Evolutionary conservation across 1,140 invertebrate genomes (phyloP).

Genomic region (Lepidurus couesii): DNA sequence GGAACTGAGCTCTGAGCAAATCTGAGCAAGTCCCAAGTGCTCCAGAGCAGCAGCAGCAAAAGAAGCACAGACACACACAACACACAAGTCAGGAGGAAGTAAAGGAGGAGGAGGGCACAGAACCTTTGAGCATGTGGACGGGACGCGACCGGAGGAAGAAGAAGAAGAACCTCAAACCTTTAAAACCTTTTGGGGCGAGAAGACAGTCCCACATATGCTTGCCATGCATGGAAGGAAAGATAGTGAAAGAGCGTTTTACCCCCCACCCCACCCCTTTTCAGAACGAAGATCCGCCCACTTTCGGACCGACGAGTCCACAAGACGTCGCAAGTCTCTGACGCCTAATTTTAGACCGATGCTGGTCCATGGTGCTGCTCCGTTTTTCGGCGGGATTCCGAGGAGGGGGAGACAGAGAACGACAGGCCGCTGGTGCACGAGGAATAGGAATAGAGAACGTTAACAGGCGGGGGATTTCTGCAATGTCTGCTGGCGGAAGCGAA

Average conservation of each 20-base stretch:
- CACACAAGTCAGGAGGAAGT: background rate
- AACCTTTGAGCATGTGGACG: too few species aligned
- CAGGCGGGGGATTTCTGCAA: background rate
- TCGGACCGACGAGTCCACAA: background rate
- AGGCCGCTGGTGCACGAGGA: too few species aligned
- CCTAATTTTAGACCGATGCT: slow-evolving; percentile 7
- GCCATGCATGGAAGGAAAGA: background rate
- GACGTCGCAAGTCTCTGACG: background rate
- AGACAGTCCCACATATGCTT: background rate
- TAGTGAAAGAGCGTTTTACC: background rate
- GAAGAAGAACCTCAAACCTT: too few species aligned
- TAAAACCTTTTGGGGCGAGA: background rate
- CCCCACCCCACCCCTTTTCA: background rate
- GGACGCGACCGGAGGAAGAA: too few species aligned
- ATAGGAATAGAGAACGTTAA: too few species aligned
- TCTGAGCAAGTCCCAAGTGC: background rate
- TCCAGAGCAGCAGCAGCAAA: background rate
- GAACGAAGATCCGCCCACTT: background rate
- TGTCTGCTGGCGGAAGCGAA: background rate
- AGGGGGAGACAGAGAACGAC: background rate
- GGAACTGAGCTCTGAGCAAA: slow-evolving; percentile 6
- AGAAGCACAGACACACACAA: background rate
- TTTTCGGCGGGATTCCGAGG: background rate
- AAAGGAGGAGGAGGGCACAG: too few species aligned
- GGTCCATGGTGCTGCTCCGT: background rate